Base-by-base conservation (phyloP, 2,113 vertebrate genomes). In the Petromus typicus region DNA sequence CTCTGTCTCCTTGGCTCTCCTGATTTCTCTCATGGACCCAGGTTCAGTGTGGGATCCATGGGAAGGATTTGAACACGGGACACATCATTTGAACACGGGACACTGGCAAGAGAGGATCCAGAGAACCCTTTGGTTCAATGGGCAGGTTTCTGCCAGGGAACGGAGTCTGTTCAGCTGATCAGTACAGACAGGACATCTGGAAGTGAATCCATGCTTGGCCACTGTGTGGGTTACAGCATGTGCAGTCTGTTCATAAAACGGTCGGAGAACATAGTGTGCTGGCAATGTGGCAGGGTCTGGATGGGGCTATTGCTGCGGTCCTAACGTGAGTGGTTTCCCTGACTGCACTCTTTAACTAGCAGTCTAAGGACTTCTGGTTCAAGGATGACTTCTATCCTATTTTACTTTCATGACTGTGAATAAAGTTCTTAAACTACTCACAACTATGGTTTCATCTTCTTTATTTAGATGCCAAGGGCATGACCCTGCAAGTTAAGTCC, bases 171-270 rank as follows among this genome's bases (percentile, higher is more conserved):
- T 69, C 89, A 84, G 86, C 83, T 45, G 89, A 22, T 34, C 5
- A 20, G 45, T 56, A 67, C 86, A 54, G 64, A 63, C 40, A 71
- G 69, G 12, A 56, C 84, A 59, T 85, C 86, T 67, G 43, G 87
- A 27, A 17, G 40, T 7, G 40, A 48, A 91, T 89, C 87, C 93
- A 75, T 78, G 83, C 75, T 86, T 80, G 91, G 79, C 76, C 10
- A 4, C 45, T 63, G 81, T n/a, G 2, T 86, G 95, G 91, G 40
- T 79, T 85, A 87, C 76, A 67, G 92, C 86, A 86, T 89, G 61
- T 32, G 17, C 56, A 66, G 63, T 56, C 48, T 61, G 69, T 63
- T 59, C 67, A 10, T 51, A 34, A 82, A 90, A 45, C 0, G 12
- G 45, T 27, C 2, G 5, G 10, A 51, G 92, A 79, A 78, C 81